Evolutionary conservation across 2,888 invertebrate species (phyloP).

Genomic region (Parthenolecanium corni): DNA sequence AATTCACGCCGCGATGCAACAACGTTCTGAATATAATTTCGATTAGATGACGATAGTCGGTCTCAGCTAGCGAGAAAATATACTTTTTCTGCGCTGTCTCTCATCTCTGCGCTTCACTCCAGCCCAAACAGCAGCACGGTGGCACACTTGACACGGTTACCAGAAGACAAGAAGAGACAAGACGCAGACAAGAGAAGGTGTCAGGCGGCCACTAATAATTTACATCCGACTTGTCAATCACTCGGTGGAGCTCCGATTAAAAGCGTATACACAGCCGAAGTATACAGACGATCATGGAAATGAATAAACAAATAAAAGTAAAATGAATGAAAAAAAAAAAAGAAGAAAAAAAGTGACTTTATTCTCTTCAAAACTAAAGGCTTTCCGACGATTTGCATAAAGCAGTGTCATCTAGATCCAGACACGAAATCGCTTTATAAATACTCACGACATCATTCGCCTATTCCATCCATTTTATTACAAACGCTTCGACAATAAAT

Average conservation of each 20-base stretch:
- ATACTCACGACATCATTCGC: constrained; percentile 16
- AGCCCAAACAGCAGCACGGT: neutral
- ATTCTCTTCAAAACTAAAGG: neutral
- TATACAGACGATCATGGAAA: neutral
- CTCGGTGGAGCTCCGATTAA: too few relatives aligned
- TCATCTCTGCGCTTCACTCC: neutral
- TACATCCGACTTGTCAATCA: constrained; percentile 21
- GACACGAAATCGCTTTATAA: constrained; percentile 22
- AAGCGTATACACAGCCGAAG: too few relatives aligned
- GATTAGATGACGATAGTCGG: too few relatives aligned
- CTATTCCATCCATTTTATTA: neutral
- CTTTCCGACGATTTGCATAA: constrained; percentile 13
- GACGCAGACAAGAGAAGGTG: constrained; percentile 12
- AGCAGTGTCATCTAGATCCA: constrained; percentile 24
- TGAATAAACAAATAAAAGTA: neutral
- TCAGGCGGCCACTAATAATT: constrained; percentile 21
- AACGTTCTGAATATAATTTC: too few relatives aligned
- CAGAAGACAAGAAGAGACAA: constrained; percentile 4
- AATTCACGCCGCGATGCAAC: too few relatives aligned
- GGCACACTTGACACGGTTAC: constrained; percentile 19
- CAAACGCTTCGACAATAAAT: constrained; percentile 17
- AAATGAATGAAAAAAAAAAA: too few relatives aligned
- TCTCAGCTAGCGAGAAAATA: too few relatives aligned
- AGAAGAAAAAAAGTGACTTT: too few relatives aligned
- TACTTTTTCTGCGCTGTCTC: too few relatives aligned